Evolutionary conservation across 2,113 vertebrate genomes (phyloP), one percentile per base, ranked within the genome.

Genomic region (Chaenocephalus aceratus): DNA sequence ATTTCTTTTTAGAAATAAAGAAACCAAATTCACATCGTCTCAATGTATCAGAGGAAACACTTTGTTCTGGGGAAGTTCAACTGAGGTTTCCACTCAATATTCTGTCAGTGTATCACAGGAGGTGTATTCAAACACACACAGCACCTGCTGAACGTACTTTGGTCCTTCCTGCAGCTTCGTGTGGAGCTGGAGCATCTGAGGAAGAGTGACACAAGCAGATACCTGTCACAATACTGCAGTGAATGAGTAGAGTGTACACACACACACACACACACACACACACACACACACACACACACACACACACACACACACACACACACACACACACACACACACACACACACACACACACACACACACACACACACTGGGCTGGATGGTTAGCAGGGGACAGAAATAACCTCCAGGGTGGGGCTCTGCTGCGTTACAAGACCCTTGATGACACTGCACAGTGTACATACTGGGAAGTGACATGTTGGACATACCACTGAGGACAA

Each of bases 401-500:
- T 89, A 92, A 84, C 82, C 82, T 69, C 58, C 57, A 80, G 89
- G 86, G 86, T 88, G 74, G 87, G 81, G 78, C 78, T 79, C 63
- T 54, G 23, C 73, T 82, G 79, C 52, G 41, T 85, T 80, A 82
- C 78, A 26, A 4, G 12, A 36, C 65, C 59, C 52, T 60, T 49
- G 83, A 74, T 3, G 41, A 77, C 70, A 70, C 58, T 12, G 15
- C 74, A 81, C 86, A 85, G 85, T 85, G 83, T 59, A 85, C 63
- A 82, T 66, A 45, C 64, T 6, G 23, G 74, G 76, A 70, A 78
- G 70, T 26, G 26, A 26, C 72, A 79, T 77, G 81, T 14, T 45
- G 61, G 63, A 75, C 56, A 77, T 80, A 60, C 48, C 36, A 41
- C 36, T 41, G 36, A 41, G 36, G 36, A 41, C 45, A 15, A 1